Percentiles rank a stretch among this genome's conserved stretches.
phyloP scores from a whole-genome alignment of 2,797 vertebrate species.

The Gila robusta region DNA sequence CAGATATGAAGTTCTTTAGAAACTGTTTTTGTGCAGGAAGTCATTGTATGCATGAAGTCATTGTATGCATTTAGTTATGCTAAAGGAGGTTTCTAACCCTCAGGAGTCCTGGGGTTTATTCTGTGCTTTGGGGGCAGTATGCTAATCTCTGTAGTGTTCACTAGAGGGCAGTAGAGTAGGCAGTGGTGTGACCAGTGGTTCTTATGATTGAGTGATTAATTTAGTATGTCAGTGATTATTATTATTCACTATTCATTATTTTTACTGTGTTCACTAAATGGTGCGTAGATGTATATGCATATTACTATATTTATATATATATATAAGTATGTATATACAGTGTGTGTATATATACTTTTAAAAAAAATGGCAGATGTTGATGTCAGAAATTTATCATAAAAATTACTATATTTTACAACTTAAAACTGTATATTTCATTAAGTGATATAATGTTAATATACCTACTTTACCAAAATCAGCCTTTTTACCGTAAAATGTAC shows the following conservation, averaged over 20 bases:
- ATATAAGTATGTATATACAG: too few species aligned
- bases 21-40: not conserved
- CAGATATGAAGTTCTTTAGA: constrained; percentile 24
- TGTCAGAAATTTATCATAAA: not conserved
- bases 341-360: too few species aligned
- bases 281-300: not conserved
- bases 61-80: constrained; percentile 21
- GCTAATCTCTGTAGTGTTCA: constrained; percentile 37
- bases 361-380: not conserved
- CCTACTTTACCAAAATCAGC: not conserved
- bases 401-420: not conserved
- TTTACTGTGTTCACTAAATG: not conserved
- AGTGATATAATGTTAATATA: not conserved
- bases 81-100: constrained; percentile 16
- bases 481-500: not conserved
- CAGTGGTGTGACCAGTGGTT: not conserved
- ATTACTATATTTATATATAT: too few species aligned
- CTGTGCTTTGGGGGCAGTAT: not conserved
- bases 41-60: constrained; percentile 16
- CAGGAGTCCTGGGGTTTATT: not conserved
- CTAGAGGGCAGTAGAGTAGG: constrained; percentile 62
- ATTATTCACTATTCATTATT: too few species aligned
- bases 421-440: not conserved
- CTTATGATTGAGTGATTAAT: constrained; percentile 20
- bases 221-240: constrained; percentile 21